Percentiles rank a stretch among this genome's conserved stretches.
phyloP scores from a whole-genome alignment of 2,113 vertebrate species.

The Eurypyga helias region DNA sequence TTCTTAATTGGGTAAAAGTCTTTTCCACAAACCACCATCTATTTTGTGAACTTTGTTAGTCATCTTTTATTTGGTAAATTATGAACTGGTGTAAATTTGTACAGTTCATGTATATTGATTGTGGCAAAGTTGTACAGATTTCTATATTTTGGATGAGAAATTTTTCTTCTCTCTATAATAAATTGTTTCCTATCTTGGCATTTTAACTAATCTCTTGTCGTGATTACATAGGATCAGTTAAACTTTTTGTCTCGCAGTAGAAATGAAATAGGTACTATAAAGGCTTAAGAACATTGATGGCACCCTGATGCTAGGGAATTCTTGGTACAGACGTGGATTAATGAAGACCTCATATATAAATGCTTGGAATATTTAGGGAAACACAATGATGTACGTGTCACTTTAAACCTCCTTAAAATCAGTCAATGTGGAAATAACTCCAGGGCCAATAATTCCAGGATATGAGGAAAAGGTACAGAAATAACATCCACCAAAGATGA shows the following conservation, averaged over 20 bases:
- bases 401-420: conserved; percentile 42
- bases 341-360: conserved; percentile 46
- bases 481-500: conserved; percentile 72
- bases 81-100: conserved; percentile 99
- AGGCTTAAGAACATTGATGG: conserved; percentile 45
- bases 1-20: conserved; percentile 88
- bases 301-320: conserved; percentile 59
- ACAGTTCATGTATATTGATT: conserved; percentile 99
- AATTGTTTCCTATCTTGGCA: conserved; percentile 94
- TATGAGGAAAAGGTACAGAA: conserved; percentile 73
- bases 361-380: conserved; percentile 49
- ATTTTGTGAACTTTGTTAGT: conserved; percentile 98
- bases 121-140: conserved; percentile 99
- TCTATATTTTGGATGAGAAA: conserved; percentile 99
- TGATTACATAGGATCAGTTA: conserved; percentile 78
- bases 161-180: conserved; percentile 99
- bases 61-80: conserved; percentile 97
- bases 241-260: conserved; percentile 64
- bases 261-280: conserved; percentile 54
- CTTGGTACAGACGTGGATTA: conserved; percentile 44
- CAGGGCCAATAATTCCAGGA: conserved; percentile 68
- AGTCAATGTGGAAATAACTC: conserved; percentile 67
- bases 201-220: conserved; percentile 87
- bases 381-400: conserved; percentile 35
- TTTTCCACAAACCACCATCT: conserved; percentile 90